Evolutionary conservation across 2,797 vertebrate genomes (phyloP), one percentile per base, ranked within the genome.

Genomic region (Acrocephalus scirpaceus): DNA sequence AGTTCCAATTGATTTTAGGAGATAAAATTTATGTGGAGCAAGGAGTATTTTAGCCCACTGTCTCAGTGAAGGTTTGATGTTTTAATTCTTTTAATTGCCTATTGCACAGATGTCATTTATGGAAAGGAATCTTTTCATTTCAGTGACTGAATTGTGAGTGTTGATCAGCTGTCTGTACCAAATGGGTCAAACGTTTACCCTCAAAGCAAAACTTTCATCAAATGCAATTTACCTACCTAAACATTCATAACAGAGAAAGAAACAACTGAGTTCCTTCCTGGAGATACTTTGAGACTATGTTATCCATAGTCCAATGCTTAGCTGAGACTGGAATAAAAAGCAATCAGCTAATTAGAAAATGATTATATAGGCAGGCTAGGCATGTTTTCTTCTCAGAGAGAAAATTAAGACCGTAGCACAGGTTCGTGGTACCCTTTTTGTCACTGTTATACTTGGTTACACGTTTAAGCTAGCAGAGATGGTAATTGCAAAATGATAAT

Each of bases 61-160:
- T 38, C 32, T 76, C n/a, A 45, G 25, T 40, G 44, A 65, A 65
- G 30, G 3, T 51, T 64, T 70, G 62, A 58, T 45, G 9, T 54
- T 93, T 74, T 38, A 61, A 27, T 47, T 78, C 38, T 18, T 38
- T 38, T 12, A 38, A 8, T 73, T 79, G 13, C 9, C 47, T 72
- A 21, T 21, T 75, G 10, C 26, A 38, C 0, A 2, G 7, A 16
- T 0, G 0, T 30, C 1, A 34, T 40, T 82, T 73, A 44, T 20
- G 29, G 29, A 75, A 84, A 30, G 7, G 53, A 71, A 26, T 22
- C 1, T 57, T 83, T 72, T 53, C 7, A 23, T 56, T 75, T 40
- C 27, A 14, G 16, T 50, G 45, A 58, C 45, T 19, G 64, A 70
- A 42, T 23, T 32, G 21, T 10, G 17, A 44, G 5, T 21, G 26